A percentile compares a stretch with the other conserved stretches of the same genome.
Evolutionary conservation across 1,140 invertebrate genomes (phyloP).

Genomic region (Lasioglossum baleicum): DNA sequence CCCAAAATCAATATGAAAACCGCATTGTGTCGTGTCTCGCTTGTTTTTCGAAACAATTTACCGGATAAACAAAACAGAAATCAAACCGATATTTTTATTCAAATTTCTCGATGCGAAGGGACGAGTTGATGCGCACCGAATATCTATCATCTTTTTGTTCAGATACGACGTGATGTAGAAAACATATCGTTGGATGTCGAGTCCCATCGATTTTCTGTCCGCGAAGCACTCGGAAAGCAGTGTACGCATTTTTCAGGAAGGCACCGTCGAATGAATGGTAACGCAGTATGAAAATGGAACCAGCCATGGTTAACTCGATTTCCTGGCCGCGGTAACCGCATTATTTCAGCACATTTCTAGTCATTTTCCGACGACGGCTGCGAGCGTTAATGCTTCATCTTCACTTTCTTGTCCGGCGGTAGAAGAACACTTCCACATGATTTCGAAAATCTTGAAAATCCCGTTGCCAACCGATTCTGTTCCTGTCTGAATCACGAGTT

Average conservation of each 20-base stretch:
- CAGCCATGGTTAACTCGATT: conserved; percentile 37
- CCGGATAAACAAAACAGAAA: no score
- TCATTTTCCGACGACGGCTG: conserved; percentile 22
- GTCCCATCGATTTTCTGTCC: neutral
- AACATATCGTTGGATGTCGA: neutral
- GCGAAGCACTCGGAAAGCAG: neutral
- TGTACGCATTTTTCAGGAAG: neutral
- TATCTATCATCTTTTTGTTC: no score
- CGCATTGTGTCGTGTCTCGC: no score
- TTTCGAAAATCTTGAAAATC: neutral
- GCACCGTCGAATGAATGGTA: neutral
- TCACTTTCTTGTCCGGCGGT: neutral
- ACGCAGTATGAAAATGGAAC: conserved; percentile 27
- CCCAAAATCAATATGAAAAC: no score
- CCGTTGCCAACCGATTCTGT: no score
- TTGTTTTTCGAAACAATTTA: no score
- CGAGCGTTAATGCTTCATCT: conserved; percentile 25
- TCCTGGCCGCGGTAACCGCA: conserved; percentile 23
- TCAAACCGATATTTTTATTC: no score
- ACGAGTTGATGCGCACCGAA: no score
- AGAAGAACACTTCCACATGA: no score
- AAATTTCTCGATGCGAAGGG: no score
- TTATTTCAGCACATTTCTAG: conserved; percentile 45
- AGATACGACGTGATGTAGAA: neutral
- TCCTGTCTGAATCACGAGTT: no score